These are phyloP conservation scores for Melanchra persicariae DNA, from an alignment of 2,888 invertebrate genomes.

Conservation along the genomic window DNA sequence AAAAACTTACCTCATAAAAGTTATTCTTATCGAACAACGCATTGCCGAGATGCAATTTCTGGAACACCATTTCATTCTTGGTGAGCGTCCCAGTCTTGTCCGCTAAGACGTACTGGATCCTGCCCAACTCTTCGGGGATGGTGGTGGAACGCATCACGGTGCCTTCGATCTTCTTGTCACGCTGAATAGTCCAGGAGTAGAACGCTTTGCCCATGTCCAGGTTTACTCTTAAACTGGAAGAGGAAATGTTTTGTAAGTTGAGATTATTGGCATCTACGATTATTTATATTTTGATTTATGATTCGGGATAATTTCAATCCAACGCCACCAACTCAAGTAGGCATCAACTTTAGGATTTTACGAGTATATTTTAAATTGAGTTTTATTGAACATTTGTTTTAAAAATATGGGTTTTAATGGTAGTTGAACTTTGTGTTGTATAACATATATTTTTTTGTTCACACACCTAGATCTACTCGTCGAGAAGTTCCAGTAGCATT, in stretches of 20 bases:
- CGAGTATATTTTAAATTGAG: too few species aligned
- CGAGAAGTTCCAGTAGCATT: too few species aligned
- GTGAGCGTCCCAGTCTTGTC: constrained; percentile 99
- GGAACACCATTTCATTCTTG: constrained; percentile 99
- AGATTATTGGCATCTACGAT: not conserved
- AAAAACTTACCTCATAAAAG: constrained; percentile 93
- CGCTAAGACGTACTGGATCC: constrained; percentile 98
- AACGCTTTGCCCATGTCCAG: constrained; percentile 99
- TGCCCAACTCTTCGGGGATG: constrained; percentile 99
- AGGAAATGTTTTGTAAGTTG: constrained; percentile 13
- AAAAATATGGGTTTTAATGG: too few species aligned
- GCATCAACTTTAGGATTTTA: too few species aligned
- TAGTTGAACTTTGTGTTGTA: too few species aligned
- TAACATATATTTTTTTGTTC: too few species aligned
- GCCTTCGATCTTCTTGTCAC: constrained; percentile 97
- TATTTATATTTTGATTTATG: too few species aligned
- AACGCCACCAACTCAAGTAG: too few species aligned
- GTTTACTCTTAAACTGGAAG: constrained; percentile 97
- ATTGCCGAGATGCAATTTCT: constrained; percentile 98
- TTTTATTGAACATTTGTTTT: too few species aligned
- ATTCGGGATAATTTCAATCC: too few species aligned
- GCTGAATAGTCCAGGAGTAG: constrained; percentile 99
- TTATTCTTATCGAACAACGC: constrained; percentile 97
- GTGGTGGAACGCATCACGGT: constrained; percentile 99
- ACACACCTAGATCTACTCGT: too few species aligned